Evolutionary conservation across 2,888 invertebrate genomes (phyloP), one percentile per base, ranked within the genome.

Genomic region (Lasioglossum calceatum): DNA sequence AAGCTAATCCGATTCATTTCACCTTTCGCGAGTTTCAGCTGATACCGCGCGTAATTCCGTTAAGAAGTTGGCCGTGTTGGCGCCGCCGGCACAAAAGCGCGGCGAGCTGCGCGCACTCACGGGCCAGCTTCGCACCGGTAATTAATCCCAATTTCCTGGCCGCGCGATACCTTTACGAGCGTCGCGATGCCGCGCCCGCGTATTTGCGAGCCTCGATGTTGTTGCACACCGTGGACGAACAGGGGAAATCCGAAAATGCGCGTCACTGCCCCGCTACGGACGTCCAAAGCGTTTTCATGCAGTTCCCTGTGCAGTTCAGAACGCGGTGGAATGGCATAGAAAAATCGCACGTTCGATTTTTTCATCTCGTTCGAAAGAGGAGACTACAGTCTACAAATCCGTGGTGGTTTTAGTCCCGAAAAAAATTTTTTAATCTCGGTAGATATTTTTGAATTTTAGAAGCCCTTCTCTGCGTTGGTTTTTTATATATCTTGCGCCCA

Each of bases 111-210:
- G 42, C 44, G 64, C 80, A 84, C 77, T 85, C 79, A 67, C 67
- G 67, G 16, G 39, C n/a, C 75, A 83, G 19, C 64, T 58, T 76
- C 75, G 50, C 36, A 23, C 54, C 36, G 32, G 74, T 71, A 86
- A 86, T 86, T 84, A 86, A 86, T 86, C 80, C 42, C 71, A 80
- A 86, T 84, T 84, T 71, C 42, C 16, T 23, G 10, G 32, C 72
- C 61, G 64, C 84, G 4, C 27, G 61, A 32, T 67, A n/a, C 73
- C 54, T 19, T 70, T 39, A 12, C 47, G 27, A 67, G 42, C 27
- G 83, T 61, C 67, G 23, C 61, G 27, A 27, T 14, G 27, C 61
- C 27, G 50, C 23, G 5, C 23, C 10, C 58, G 32, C 80, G 27
- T 77, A 36, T 79, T 73, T 75, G 36, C 75, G 23, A 83, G 32